A percentile compares a stretch with the other conserved stretches of the same genome.
Evolutionary conservation across 2,888 invertebrate genomes (phyloP).

Genomic region (Orchesella flavescens): DNA sequence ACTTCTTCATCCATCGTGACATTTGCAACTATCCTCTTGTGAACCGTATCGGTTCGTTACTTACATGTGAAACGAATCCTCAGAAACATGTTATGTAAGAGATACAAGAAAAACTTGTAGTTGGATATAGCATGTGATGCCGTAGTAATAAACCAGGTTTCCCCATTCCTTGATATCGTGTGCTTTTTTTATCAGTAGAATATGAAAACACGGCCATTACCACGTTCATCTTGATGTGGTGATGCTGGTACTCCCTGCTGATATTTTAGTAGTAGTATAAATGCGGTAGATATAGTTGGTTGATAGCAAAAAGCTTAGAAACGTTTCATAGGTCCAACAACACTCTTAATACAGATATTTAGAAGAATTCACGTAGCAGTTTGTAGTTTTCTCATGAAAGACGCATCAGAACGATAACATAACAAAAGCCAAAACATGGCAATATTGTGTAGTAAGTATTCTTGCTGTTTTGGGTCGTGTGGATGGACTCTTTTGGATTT

Average conservation of each 20-base stretch:
- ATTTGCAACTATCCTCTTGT: too few relatives aligned
- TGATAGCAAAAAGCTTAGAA: neutral
- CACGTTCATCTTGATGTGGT: slow-evolving; percentile 48
- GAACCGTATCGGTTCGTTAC: too few relatives aligned
- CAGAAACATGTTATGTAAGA: too few relatives aligned
- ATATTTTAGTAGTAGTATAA: slow-evolving; percentile 12
- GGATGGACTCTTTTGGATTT: too few relatives aligned
- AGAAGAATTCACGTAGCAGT: neutral
- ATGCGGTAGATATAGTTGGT: slow-evolving; percentile 8
- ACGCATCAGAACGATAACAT: neutral
- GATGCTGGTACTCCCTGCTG: neutral
- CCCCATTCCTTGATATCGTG: neutral
- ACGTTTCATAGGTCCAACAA: neutral
- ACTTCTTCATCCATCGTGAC: too few relatives aligned
- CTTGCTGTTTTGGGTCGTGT: too few relatives aligned
- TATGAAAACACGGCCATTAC: slow-evolving; percentile 40
- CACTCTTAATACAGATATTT: too few relatives aligned
- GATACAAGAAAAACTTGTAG: too few relatives aligned
- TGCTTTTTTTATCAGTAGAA: neutral
- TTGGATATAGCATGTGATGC: slow-evolving; percentile 23
- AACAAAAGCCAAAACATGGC: too few relatives aligned
- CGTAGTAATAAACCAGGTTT: slow-evolving; percentile 8
- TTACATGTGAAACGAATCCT: too few relatives aligned
- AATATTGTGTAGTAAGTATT: too few relatives aligned
- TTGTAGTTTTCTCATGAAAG: neutral